Percentiles rank a stretch among this genome's conserved stretches.
phyloP scores from a whole-genome alignment of 2,113 vertebrate species.

The Oceanites oceanicus region DNA sequence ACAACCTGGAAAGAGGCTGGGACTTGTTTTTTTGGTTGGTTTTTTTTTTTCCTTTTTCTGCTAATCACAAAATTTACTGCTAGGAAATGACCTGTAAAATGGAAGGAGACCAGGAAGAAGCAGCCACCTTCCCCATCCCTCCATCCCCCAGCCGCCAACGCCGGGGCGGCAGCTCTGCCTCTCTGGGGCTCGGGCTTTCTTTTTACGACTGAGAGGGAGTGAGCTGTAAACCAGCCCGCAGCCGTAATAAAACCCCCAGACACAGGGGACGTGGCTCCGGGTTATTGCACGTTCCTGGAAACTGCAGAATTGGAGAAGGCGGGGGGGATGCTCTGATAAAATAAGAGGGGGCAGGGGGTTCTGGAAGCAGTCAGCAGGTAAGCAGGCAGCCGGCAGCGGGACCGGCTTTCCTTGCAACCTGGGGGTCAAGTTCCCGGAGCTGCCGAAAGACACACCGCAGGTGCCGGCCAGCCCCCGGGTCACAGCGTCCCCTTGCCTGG shows the following conservation, averaged over 20 bases:
- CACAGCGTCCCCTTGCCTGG: accelerated
- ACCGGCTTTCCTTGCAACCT: not conserved
- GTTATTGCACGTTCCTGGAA: slow-evolving; percentile 44
- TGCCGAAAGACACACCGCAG: slow-evolving; percentile 37
- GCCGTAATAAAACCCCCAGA: slow-evolving; percentile 51
- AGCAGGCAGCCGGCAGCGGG: not conserved
- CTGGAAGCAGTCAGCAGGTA: slow-evolving; percentile 59
- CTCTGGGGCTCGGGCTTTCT: not conserved
- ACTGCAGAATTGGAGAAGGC: not conserved
- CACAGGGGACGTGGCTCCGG: not conserved
- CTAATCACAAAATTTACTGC: not conserved
- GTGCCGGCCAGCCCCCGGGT: not conserved
- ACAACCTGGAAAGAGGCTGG: not conserved
- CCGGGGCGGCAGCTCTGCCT: not conserved
- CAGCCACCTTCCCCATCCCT: not conserved
- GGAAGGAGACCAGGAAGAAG: slow-evolving; percentile 2
- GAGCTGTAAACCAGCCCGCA: slow-evolving; percentile 8
- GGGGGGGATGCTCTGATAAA: slow-evolving; percentile 15
- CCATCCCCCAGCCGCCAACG: not conserved
- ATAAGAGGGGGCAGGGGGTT: not conserved
- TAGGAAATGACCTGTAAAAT: slow-evolving; percentile 18
- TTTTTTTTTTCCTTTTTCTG: not conserved
- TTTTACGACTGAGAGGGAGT: not conserved
- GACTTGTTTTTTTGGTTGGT: not conserved
- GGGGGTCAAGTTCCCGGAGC: slow-evolving; percentile 25